Conservation (phyloP, 2,888 invertebrate species). For the Perizoma affinitatum region DNA sequence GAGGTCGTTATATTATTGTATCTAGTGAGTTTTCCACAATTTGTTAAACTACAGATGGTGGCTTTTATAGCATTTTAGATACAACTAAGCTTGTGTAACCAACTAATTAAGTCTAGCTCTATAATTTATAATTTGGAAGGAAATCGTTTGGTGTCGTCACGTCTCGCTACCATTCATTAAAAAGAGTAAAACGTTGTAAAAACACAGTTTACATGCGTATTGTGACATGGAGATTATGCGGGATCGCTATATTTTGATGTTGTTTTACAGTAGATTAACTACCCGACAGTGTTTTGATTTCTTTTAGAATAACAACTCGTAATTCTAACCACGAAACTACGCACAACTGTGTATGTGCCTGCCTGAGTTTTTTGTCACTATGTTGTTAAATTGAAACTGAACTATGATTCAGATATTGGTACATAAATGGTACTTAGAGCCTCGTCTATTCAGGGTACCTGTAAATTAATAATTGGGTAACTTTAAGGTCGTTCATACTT, state of each 20-base stretch:
- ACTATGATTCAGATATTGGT: no score
- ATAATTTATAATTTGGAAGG: slow-evolving; percentile 28
- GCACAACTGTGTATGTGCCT: slow-evolving; percentile 15
- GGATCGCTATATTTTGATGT: slow-evolving; percentile 44
- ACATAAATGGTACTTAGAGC: no score
- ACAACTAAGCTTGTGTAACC: slow-evolving; percentile 22
- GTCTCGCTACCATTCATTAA: slow-evolving; percentile 25
- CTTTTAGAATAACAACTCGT: slow-evolving; percentile 52
- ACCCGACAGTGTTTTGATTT: slow-evolving; percentile 59
- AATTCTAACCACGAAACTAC: slow-evolving; percentile 38
- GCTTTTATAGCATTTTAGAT: slow-evolving; percentile 18
- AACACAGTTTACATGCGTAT: slow-evolving; percentile 41
- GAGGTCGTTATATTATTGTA: background rate
- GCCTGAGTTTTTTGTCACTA: no score
- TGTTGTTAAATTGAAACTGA: no score
- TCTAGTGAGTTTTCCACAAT: slow-evolving; percentile 11
- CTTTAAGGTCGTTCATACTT: no score
- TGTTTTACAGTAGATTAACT: slow-evolving; percentile 56
- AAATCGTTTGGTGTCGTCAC: slow-evolving; percentile 21
- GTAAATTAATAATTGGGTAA: no score
- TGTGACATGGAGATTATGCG: slow-evolving; percentile 50
- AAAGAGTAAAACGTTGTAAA: slow-evolving; percentile 32
- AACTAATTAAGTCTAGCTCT: slow-evolving; percentile 26
- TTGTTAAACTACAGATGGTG: slow-evolving; percentile 12
- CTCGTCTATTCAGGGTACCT: no score